These are phyloP conservation scores for Alentia gelatinosa DNA, from an alignment of 2,888 invertebrate species.

Conservation along the genomic window DNA sequence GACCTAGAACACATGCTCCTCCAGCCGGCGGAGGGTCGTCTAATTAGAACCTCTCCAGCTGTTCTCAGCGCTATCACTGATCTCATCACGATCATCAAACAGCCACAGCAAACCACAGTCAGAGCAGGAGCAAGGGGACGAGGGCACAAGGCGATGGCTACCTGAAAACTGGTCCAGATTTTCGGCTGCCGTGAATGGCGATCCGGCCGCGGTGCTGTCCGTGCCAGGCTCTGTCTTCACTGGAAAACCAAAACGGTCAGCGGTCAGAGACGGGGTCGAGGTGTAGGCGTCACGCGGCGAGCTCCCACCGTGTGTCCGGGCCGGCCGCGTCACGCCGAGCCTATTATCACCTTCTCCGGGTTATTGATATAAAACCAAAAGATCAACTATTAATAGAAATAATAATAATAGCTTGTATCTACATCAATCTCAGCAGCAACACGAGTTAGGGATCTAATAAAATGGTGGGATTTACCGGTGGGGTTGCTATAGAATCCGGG, in stretches of 20 bases:
- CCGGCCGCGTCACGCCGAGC: too few species aligned
- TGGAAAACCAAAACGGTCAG: slow-evolving; percentile 40
- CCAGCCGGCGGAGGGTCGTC: background rate
- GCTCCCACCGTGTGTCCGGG: too few species aligned
- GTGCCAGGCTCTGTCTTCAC: slow-evolving; percentile 46
- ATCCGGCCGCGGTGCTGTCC: slow-evolving; percentile 3
- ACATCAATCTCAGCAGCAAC: too few species aligned
- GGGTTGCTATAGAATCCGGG: background rate
- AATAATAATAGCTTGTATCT: too few species aligned
- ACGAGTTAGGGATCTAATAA: background rate
- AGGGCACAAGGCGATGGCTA: background rate
- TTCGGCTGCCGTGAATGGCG: slow-evolving; percentile 41
- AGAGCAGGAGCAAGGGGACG: background rate
- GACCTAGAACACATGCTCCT: slow-evolving; percentile 9
- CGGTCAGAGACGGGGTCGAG: background rate
- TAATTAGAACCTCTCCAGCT: background rate
- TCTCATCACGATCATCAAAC: background rate
- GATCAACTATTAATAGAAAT: too few species aligned
- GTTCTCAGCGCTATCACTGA: background rate
- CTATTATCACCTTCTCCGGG: too few species aligned
- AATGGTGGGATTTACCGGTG: background rate
- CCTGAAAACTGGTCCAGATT: slow-evolving; percentile 44
- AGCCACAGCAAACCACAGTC: slow-evolving; percentile 29
- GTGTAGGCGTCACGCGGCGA: background rate
- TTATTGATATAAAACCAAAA: too few species aligned